Evolutionary conservation across 2,888 invertebrate species (phyloP), one percentile per base, ranked within the genome.

Genomic region (Melieria omissa): DNA sequence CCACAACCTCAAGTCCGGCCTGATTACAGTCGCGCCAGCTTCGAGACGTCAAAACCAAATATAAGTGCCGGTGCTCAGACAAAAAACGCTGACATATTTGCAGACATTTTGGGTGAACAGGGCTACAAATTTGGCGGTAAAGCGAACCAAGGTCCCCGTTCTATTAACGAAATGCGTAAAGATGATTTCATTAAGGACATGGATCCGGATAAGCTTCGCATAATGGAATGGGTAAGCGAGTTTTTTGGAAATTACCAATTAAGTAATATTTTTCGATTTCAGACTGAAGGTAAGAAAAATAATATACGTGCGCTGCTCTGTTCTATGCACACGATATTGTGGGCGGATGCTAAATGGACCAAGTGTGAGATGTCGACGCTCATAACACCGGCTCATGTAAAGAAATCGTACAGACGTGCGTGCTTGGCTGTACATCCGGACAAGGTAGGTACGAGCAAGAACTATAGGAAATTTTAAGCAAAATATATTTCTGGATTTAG

Each of bases 351-450:
- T 45, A 93, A 95, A 80, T 99, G 99, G 99, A 90, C 92, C 75
- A 93, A 94, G 79, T 93, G 94, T 81, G 95, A 97, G 83, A 99
- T 99, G 97, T 93, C 96, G 82, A 95, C 97, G 78, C 89, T 99
- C 55, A 95, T 99, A 42, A 90, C 95, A 0, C 90, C 96, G 3
- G 92, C 93, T 0, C 97, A 99, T 88, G 98, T 99, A 69, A 99
- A 99, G 87, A 97, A 97, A 83, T 92, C 93, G 79, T 99, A 99
- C 86, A 90, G 98, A 67, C 95, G 93, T 86, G 99, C 99, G 7
- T 98, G 99, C 78, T 90, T 99, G 57, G 96, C 97, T 65, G 97
- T 99, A 55, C 99, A 99, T 89, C 99, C 99, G 0, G 99, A 99
- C 86, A 99, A 99, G 92, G 98, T 98, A 88, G 81, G 80, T 76